A percentile compares a stretch with the other conserved stretches of the same genome.
Evolutionary conservation across 2,113 vertebrate genomes (phyloP).

Genomic region (Balaenoptera acutorostrata): DNA sequence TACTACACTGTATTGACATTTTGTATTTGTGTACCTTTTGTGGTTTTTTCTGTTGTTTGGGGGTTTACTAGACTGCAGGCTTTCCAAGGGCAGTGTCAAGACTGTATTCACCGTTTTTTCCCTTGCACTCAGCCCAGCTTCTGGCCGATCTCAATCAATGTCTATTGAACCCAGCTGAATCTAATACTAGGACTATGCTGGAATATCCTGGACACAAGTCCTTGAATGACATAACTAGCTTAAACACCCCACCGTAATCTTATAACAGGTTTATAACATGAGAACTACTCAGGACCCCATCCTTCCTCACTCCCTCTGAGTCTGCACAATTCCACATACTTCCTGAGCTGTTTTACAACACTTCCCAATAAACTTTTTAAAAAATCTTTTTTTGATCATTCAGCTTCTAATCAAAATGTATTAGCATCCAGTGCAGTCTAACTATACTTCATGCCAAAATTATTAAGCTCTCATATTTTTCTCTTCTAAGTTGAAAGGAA

Average conservation of each 20-base stretch:
- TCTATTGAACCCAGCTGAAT: neutral
- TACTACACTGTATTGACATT: neutral
- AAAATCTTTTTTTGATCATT: neutral
- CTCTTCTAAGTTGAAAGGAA: constrained; percentile 10
- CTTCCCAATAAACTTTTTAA: neutral
- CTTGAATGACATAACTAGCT: neutral
- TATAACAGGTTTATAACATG: neutral
- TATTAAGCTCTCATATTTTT: neutral
- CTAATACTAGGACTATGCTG: neutral
- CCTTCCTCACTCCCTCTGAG: neutral
- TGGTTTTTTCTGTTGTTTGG: neutral
- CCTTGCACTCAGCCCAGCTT: neutral
- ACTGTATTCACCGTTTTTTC: neutral
- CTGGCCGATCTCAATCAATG: neutral
- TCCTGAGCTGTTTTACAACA: neutral
- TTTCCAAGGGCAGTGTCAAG: neutral
- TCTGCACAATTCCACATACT: neutral
- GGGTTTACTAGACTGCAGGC: neutral
- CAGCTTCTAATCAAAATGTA: neutral
- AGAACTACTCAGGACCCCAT: neutral
- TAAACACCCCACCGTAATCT: neutral
- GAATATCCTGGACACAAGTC: neutral
- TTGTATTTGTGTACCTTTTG: neutral
- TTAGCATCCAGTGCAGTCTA: neutral
- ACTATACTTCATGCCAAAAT: neutral